Base-by-base conservation (phyloP, 2,888 invertebrate genomes). In the Ormyrus pomaceus region DNA sequence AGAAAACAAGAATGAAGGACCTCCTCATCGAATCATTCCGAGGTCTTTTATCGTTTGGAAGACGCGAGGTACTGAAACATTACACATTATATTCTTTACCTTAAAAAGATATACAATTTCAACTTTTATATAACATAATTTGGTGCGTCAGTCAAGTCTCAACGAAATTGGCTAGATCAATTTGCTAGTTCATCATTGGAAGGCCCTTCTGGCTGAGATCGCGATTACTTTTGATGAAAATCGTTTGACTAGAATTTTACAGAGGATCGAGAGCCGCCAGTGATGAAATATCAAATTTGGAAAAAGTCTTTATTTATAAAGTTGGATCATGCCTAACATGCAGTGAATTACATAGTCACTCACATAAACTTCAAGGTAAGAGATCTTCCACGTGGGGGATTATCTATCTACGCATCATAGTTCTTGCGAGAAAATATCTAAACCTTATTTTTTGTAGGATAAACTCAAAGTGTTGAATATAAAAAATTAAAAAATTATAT, bases 321-420 rank as follows among this genome's bases (percentile, higher is more conserved):
- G 59, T 62, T 73, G 53, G 79, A 79, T 61, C 84, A 84, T 84
- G 83, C 83, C 84, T 84, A 84, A 85, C 85, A 86, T 86, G 86
- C 85, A 85, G 84, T 82, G 83, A 83, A 84, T 73, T 82, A 82
- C 79, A 77, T 82, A 82, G 65, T 79, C 76, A 79, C 70, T 78
- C 77, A 81, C 69, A 80, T 53, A 64, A 73, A 72, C 51, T 77
- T 75, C 48, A 62, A 62, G 55, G 48, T 65, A 56, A 55, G 69
- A 77, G 34, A 77, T 56, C 11, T 65, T 66, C 48, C 11, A 7
- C 66, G 65, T 50, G 71, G 56, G 77, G 13, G 13, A 51, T 65
- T 46, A 45, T 58, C 51, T 66, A 68, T 71, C 6, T 75, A 48
- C 53, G 53, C 46, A 66, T 51, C 5, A 13, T 74, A 34, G 34